Evolutionary conservation across 1,140 invertebrate species (phyloP).

Genomic region (Hylaeus volcanicus): DNA sequence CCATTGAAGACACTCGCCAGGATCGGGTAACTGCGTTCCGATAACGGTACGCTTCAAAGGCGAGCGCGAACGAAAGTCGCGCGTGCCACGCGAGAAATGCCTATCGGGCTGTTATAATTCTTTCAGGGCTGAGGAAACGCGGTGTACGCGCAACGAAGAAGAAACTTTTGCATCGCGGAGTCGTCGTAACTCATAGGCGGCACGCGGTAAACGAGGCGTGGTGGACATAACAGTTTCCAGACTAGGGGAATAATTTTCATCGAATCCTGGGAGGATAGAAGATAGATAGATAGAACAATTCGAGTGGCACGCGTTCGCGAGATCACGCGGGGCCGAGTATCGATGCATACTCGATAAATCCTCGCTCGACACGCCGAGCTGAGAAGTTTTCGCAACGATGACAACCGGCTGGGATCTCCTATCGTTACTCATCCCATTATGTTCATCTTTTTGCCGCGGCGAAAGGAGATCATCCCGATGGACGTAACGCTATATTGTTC

Average conservation of each 20-base stretch:
- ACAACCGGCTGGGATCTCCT: conserved; percentile 31
- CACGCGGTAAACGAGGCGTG: conserved; percentile 49
- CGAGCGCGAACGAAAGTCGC: conserved; percentile 5
- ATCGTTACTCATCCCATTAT: conserved; percentile 66
- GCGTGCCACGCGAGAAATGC: conserved; percentile 22
- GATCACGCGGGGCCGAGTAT: neutral
- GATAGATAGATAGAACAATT: neutral
- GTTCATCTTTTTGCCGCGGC: conserved; percentile 38
- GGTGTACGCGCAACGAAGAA: neutral
- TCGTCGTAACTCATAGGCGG: conserved; percentile 47
- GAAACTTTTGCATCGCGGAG: neutral
- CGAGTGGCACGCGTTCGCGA: conserved; percentile 28
- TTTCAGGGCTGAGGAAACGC: neutral
- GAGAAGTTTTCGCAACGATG: conserved; percentile 60
- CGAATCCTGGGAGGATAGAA: neutral
- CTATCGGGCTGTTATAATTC: conserved; percentile 25
- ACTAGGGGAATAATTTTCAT: conserved; percentile 50
- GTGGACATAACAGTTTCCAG: conserved; percentile 31
- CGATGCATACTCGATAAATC: conserved; percentile 44
- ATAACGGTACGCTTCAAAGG: conserved; percentile 35
- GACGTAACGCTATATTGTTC: conserved; percentile 39
- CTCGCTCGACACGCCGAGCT: conserved; percentile 2
- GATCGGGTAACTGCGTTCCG: conserved; percentile 5
- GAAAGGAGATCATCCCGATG: conserved; percentile 60
- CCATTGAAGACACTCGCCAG: conserved; percentile 22